Evolutionary conservation across 2,113 vertebrate genomes (phyloP), one percentile per base, ranked within the genome.

Genomic region (Neolamprologus brichardi): DNA sequence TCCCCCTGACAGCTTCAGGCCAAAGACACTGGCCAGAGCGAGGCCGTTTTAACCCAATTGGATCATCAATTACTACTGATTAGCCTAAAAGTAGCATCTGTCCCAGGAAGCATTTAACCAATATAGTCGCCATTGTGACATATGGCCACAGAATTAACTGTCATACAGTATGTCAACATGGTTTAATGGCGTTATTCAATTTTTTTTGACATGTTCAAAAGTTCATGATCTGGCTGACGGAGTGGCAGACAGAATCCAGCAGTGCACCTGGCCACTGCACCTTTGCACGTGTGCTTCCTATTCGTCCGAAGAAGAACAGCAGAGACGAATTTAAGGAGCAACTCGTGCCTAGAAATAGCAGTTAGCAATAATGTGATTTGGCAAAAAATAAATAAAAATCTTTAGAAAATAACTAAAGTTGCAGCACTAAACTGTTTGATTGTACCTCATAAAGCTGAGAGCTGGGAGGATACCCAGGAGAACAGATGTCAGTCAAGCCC

Each of bases 61-160:
- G 93, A 94, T 93, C 94, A 94, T 92, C 96, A 96, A 96, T 96
- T 97, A 96, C 92, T 85, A 90, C 92, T 94, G 93, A 96, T 96
- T 96, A 96, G 92, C 93, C 93, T 96, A 94, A 95, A 95, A 95
- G 93, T 94, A 94, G 94, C 95, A 94, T 96, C 95, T 96, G 96
- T 95, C 96, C 89, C 94, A 96, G 95, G 95, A 96, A 96, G 91
- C 94, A 94, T 95, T 96, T 95, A 96, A 95, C 95, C 93, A 96
- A 95, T 96, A 93, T 92, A 93, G 94, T 95, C 82, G 90, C 93
- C 87, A 88, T 79, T 86, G 90, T 94, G 91, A 90, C 94, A 95
- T 95, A 94, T 85, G 85, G 93, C 91, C 93, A 86, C 90, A 95
- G 92, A 95, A 95, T 96, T 92, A 96, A 93, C 95, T 93, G 93